phyloP scores from a whole-genome alignment of 2,113 vertebrate species.

The Tauraco erythrolophus region DNA sequence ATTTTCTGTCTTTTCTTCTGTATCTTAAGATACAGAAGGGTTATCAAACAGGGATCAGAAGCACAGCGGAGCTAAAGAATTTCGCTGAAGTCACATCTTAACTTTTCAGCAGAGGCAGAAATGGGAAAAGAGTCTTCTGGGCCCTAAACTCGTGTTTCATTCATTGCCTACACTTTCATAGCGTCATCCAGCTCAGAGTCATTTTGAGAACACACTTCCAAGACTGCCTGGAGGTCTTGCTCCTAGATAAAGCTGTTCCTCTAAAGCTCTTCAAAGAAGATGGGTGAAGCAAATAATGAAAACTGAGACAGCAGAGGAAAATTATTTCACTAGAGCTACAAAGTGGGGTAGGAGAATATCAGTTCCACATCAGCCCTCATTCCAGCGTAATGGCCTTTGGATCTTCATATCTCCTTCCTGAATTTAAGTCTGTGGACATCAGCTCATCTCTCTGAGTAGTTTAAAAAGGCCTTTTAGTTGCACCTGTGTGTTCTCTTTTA shows the following conservation, averaged over 20 bases:
- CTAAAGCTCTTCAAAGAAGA: background rate
- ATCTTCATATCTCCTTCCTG: background rate
- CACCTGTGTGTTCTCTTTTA: background rate
- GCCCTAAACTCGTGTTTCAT: background rate
- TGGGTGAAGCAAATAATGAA: background rate
- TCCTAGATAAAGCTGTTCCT: background rate
- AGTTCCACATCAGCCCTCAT: background rate
- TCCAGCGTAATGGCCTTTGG: background rate
- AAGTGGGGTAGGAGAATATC: background rate
- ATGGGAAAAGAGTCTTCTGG: background rate
- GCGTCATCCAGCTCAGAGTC: background rate
- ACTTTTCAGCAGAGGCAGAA: background rate
- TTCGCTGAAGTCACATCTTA: background rate
- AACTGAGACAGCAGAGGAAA: rapidly evolving
- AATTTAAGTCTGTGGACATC: too few species aligned
- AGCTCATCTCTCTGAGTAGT: background rate
- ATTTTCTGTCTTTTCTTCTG: background rate
- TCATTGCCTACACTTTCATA: background rate
- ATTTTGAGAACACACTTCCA: background rate
- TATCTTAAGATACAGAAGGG: background rate
- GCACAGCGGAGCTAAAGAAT: background rate
- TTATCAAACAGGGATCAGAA: background rate
- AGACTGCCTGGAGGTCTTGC: background rate
- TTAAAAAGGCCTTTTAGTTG: background rate
- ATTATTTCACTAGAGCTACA: background rate